A percentile compares a stretch with the other conserved stretches of the same genome.
Conservation (phyloP, 1,140 invertebrate genomes). For the Drosophila nasuta region DNA sequence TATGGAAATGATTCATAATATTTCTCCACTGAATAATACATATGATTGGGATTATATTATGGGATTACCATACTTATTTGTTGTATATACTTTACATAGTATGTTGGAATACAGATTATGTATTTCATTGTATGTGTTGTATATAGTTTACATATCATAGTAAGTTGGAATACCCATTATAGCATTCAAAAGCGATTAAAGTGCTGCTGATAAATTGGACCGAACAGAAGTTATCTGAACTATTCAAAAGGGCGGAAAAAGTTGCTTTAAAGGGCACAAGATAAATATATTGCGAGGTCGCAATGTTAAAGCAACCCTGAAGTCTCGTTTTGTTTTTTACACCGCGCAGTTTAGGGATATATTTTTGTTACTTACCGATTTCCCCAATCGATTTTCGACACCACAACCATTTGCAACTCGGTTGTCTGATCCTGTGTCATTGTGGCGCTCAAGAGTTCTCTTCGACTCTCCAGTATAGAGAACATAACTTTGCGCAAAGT, state of each 20-base stretch:
- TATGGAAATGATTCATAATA: too few relatives aligned
- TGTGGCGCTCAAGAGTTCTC: conserved; percentile 93
- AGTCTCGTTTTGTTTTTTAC: not conserved
- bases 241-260: not conserved
- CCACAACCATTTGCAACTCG: conserved; percentile 94
- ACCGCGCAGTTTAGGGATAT: not conserved
- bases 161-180: not conserved
- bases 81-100: too few relatives aligned
- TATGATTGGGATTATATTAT: too few relatives aligned
- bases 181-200: not conserved
- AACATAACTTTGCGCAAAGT: conserved; percentile 94
- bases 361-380: conserved; percentile 91
- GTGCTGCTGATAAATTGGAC: not conserved
- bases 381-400: conserved; percentile 97
- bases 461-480: conserved; percentile 93
- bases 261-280: not conserved
- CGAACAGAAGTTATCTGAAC: not conserved
- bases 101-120: too few relatives aligned
- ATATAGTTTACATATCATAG: not conserved
- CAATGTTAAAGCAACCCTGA: not conserved
- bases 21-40: too few relatives aligned
- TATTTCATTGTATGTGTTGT: not conserved
- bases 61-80: too few relatives aligned
- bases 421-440: conserved; percentile 95
- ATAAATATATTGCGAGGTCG: not conserved